Evolutionary conservation across 2,797 vertebrate genomes (phyloP).

Genomic region (Salarias fasciatus): DNA sequence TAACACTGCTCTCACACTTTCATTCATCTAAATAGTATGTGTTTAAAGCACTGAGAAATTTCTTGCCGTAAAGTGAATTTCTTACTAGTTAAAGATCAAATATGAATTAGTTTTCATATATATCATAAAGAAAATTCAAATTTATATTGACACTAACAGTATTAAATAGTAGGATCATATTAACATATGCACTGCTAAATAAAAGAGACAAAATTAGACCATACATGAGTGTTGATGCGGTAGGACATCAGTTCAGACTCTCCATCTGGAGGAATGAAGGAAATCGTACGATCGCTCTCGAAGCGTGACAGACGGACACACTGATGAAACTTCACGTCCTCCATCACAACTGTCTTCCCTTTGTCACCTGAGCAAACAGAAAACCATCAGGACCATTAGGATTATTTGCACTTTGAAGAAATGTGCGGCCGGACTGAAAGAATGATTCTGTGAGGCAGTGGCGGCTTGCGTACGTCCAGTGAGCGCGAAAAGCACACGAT

Average conservation of each 20-base stretch:
- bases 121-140: too few species aligned
- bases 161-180: too few species aligned
- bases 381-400: background rate
- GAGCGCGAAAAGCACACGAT: constrained; percentile 91
- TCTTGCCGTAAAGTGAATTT: too few species aligned
- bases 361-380: constrained; percentile 84
- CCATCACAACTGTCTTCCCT: constrained; percentile 92
- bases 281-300: constrained; percentile 92
- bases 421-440: too few species aligned
- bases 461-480: constrained; percentile 85
- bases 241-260: constrained; percentile 97
- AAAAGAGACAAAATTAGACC: constrained; percentile 8
- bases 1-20: too few species aligned
- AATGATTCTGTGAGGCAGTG: background rate
- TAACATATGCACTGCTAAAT: too few species aligned
- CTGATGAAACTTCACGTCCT: constrained; percentile 96
- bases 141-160: too few species aligned
- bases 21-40: too few species aligned
- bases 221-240: constrained; percentile 91
- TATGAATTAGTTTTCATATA: too few species aligned
- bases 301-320: constrained; percentile 94
- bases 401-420: too few species aligned
- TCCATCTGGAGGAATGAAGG: constrained; percentile 93
- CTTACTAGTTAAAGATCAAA: too few species aligned
- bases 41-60: too few species aligned